Evolutionary conservation across 2,113 vertebrate genomes (phyloP), one percentile per base, ranked within the genome.

Genomic region (Catharus bicknelli): DNA sequence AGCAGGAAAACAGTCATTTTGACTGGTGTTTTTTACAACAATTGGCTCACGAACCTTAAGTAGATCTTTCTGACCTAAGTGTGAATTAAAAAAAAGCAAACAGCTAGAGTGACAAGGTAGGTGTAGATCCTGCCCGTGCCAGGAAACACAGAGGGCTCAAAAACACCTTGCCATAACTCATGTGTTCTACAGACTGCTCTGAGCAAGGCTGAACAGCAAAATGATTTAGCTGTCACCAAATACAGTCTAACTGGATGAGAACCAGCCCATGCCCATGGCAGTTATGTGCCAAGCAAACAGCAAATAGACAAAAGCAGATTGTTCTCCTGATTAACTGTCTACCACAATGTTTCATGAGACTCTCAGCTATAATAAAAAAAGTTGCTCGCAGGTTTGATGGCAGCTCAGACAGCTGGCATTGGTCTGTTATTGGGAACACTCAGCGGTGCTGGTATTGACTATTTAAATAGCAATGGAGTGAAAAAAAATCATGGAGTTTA

Each of bases 41-140:
- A 88, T 68, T 94, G 94, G 55, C 47, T 97, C 84, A 91, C 97
- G 96, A 97, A 92, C 80, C 86, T 40, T 80, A 95, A 94, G 72
- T 18, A 93, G 50, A 66, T 92, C 29, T 90, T 90, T 92, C 90
- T 95, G 90, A 95, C 91, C 96, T 90, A 64, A 77, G 29, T 2
- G 3, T 29, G 59, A 68, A 92, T 74, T 43, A 61, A 53, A 55
- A 68, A 45, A 59, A 80, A 25, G 15, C 53, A 83, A 91, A 72
- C 45, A 89, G n/a, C 40, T 5, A 2, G 34, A 89, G 19, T 5
- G 14, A 50, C 8, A 30, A 64, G 16, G 32, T 43, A 6, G 7
- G 22, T 1, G 5, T 11, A 66, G 66, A 69, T 42, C 30, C 36
- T 32, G 53, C 69, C 69, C 55, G 38, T 68, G 55, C 38, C 74